Base-by-base conservation (phyloP, 2,797 vertebrate genomes). In the Dermochelys coriacea region DNA sequence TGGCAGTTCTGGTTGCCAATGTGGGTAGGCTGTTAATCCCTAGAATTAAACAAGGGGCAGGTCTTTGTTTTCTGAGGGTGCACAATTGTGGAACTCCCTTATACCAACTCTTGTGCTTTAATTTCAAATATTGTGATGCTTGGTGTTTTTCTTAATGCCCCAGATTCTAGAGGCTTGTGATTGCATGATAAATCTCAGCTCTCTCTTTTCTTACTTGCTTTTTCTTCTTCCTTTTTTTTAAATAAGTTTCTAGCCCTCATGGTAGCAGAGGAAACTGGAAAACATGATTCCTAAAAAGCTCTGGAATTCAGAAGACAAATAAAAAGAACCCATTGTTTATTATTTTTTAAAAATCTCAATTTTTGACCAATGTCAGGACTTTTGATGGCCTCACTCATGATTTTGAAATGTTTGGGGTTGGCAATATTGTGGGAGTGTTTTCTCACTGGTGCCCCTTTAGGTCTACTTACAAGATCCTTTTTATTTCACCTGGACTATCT, bases 261-360 rank as follows among this genome's bases (percentile, higher is more conserved):
- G 21, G 87, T 80, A 93, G 84, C 82, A 84, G 79, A 90, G 16
- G 83, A 94, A 54, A 4, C 83, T 80, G 29, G 49, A 83, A 85
- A 47, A 21, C 41, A 81, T 29, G 5, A 2, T 3, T 80, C 23
- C 54, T 47, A 31, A 92, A 49, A 92, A 77, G 45, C 27, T 49
- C 45, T 31, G 45, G 89, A 85, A 5, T 18, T 45, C n/a, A 51
- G 64, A 50, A 92, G 51, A 12, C 25, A 92, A 93, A 59, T 12
- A 52, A 85, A 87, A 93, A 89, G 5, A 85, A 74, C 3, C n/a
- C 34, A 27, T 82, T 82, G 16, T 51, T 50, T 19, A 25, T 2
- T 41, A 12, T 37, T 68, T 68, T 23, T 10, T 37, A 1, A n/a
- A n/a, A 64, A 64, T 64, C 34, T 19, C 15, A 10, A 18, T 19